These are phyloP conservation scores for Harpalus rubripes DNA, from an alignment of 2,888 invertebrate genomes.

Conservation along the genomic window DNA sequence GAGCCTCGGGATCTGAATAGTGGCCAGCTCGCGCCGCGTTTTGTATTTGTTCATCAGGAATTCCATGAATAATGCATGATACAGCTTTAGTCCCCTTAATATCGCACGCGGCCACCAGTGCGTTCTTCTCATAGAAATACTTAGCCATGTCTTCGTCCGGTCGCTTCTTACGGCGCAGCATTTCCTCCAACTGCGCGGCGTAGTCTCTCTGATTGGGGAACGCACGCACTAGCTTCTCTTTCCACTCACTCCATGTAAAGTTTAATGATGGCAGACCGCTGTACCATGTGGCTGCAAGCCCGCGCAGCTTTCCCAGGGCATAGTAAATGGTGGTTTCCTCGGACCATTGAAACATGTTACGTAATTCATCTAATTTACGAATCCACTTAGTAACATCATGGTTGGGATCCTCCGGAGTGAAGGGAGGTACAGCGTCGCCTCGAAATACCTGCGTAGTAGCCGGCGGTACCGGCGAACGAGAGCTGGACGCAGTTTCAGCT, in stretches of 20 bases:
- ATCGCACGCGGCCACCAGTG: too few species aligned
- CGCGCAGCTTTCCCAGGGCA: constrained; percentile 69
- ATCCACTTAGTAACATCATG: not conserved
- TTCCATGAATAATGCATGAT: too few species aligned
- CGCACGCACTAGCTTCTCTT: constrained; percentile 62
- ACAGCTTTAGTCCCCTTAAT: too few species aligned
- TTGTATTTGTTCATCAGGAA: too few species aligned
- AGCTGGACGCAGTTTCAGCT: not conserved
- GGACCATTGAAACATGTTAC: not conserved
- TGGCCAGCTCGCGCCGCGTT: constrained; percentile 3
- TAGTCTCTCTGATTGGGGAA: constrained; percentile 67
- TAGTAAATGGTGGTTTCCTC: constrained; percentile 59
- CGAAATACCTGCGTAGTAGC: not conserved
- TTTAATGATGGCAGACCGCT: constrained; percentile 53
- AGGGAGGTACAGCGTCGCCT: not conserved
- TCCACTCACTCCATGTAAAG: constrained; percentile 45
- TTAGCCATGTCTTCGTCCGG: not conserved
- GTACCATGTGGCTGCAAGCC: constrained; percentile 68
- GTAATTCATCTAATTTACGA: not conserved
- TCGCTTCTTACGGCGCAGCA: constrained; percentile 10
- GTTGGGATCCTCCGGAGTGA: not conserved
- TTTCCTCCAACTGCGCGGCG: not conserved
- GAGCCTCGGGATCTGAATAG: constrained; percentile 6
- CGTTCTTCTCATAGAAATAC: too few species aligned
- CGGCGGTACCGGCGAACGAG: not conserved